Conservation (phyloP, 1,140 invertebrate genomes). For the Eciton burchellii region DNA sequence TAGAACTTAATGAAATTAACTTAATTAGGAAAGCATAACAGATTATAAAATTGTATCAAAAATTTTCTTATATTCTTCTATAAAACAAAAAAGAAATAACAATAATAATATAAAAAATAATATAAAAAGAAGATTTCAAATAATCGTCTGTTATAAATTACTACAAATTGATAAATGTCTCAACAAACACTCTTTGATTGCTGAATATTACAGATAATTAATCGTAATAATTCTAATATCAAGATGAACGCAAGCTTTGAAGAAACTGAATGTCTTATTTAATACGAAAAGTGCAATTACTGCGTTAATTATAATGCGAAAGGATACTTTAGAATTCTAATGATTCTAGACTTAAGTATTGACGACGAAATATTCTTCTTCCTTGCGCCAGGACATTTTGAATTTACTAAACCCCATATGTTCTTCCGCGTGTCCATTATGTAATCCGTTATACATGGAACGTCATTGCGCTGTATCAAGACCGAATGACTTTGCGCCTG, state of each 20-base stretch:
- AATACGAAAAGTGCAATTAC: not conserved
- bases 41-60: no score
- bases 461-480: constrained; percentile 68
- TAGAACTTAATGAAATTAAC: no score
- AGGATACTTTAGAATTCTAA: constrained; percentile 32
- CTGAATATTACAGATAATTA: not conserved
- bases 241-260: not conserved
- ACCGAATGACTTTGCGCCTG: constrained; percentile 70
- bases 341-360: constrained; percentile 26
- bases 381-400: constrained; percentile 46
- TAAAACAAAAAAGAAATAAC: no score
- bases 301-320: not conserved
- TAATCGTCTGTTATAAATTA: no score
- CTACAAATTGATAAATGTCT: no score
- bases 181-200: not conserved
- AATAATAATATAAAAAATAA: no score
- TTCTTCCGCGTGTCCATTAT: constrained; percentile 69
- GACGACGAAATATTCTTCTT: not conserved
- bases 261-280: not conserved
- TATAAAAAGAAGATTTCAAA: no score
- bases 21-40: no score
- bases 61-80: no score
- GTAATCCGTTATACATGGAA: constrained; percentile 75
- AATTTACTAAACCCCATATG: constrained; percentile 71
- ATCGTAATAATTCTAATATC: not conserved